Evolutionary conservation across 1,140 invertebrate genomes (phyloP).

Genomic region (Drosophila murphyi): DNA sequence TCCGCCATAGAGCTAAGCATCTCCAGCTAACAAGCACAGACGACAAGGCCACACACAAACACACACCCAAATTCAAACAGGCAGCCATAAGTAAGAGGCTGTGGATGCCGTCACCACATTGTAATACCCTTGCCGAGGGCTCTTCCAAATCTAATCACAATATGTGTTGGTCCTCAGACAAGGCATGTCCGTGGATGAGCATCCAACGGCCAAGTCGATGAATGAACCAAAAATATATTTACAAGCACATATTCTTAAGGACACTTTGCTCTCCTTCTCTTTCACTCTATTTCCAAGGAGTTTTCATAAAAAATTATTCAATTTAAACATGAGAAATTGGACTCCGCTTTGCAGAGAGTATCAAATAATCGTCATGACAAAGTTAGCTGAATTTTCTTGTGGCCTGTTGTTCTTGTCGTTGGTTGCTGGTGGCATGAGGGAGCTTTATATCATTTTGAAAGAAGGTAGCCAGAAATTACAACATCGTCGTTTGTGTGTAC

Average conservation of each 20-base stretch:
- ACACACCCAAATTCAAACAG: constrained; percentile 15
- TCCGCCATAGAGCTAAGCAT: constrained; percentile 8
- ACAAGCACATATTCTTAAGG: no score
- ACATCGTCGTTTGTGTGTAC: constrained; percentile 39
- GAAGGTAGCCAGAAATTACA: constrained; percentile 66
- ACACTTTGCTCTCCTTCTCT: no score
- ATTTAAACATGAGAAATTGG: background rate
- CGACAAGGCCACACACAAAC: constrained; percentile 26
- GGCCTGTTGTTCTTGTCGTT: background rate
- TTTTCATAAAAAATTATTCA: no score
- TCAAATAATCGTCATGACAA: background rate
- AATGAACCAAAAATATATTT: no score
- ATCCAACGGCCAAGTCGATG: no score
- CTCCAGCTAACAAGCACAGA: constrained; percentile 18
- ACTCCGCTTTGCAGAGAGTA: background rate
- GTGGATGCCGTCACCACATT: constrained; percentile 31
- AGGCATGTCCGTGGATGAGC: no score
- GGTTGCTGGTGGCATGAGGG: constrained; percentile 16
- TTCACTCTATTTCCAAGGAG: no score
- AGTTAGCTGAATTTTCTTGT: background rate
- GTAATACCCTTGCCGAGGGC: constrained; percentile 12
- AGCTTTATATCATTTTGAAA: constrained; percentile 49
- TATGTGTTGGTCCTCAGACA: background rate
- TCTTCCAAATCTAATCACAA: background rate
- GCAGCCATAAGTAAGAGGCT: constrained; percentile 17